Percentiles rank a stretch among this genome's conserved stretches.
Conservation (phyloP, 2,113 vertebrate genomes). For the Platichthys flesus region DNA sequence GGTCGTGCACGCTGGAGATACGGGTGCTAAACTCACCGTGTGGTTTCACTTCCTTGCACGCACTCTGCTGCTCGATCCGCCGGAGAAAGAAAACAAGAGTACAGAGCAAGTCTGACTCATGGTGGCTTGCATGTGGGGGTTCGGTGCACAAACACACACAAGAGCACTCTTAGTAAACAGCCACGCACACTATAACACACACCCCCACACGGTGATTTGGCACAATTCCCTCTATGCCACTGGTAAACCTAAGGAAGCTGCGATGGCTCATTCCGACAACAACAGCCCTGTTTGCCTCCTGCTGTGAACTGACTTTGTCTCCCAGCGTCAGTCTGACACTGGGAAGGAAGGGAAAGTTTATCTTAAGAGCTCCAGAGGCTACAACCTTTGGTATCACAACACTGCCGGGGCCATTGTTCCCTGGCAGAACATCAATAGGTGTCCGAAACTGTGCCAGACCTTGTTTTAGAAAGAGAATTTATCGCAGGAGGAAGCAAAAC, state of each 20-base stretch:
- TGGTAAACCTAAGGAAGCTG: constrained; percentile 42
- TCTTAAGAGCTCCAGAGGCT: constrained; percentile 48
- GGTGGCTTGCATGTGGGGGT: neutral
- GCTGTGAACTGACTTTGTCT: constrained; percentile 43
- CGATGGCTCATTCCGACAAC: constrained; percentile 40
- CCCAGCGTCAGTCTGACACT: constrained; percentile 30
- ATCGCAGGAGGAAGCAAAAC: constrained; percentile 12
- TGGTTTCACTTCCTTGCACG: constrained; percentile 7
- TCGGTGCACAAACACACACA: neutral
- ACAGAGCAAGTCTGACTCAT: constrained; percentile 27
- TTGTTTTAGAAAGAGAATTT: constrained; percentile 23
- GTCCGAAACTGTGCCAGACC: constrained; percentile 48
- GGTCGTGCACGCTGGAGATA: neutral
- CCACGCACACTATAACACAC: constrained; percentile 25
- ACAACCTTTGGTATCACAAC: constrained; percentile 55
- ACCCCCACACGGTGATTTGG: constrained; percentile 50
- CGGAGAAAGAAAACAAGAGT: neutral
- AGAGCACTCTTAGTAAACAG: constrained; percentile 7
- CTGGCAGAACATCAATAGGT: constrained; percentile 43
- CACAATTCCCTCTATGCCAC: constrained; percentile 34
- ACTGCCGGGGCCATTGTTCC: constrained; percentile 65
- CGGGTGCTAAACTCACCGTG: neutral
- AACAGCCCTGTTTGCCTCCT: constrained; percentile 48
- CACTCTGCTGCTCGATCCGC: constrained; percentile 3
- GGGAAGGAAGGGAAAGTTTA: constrained; percentile 69